Conservation (phyloP, 2,888 invertebrate genomes). For the Standfussiana lucernea region DNA sequence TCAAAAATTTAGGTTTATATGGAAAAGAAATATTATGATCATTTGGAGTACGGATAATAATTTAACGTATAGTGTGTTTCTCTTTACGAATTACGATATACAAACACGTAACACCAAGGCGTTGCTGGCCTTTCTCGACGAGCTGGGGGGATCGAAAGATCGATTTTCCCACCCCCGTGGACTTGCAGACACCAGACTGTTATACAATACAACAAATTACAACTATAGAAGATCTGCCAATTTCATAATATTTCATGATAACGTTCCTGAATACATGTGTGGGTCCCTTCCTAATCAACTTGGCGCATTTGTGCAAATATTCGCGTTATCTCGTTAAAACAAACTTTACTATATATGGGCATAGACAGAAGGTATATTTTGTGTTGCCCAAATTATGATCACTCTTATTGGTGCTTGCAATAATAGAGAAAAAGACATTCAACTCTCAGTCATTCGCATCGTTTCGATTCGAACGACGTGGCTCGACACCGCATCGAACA, state of each 20-base stretch:
- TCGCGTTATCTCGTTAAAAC: not conserved
- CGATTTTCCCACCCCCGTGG: too few species aligned
- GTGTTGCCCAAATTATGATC: not conserved
- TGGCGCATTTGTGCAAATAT: not conserved
- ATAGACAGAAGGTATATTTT: not conserved
- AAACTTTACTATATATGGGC: not conserved
- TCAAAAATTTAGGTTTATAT: constrained; percentile 26
- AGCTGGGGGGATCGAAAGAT: too few species aligned
- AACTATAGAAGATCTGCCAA: constrained; percentile 6
- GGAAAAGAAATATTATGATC: constrained; percentile 9
- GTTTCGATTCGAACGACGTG: too few species aligned
- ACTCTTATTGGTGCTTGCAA: not conserved
- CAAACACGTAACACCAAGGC: not conserved
- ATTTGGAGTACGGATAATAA: constrained; percentile 2
- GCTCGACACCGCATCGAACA: too few species aligned
- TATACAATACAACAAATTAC: too few species aligned
- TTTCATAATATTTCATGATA: not conserved
- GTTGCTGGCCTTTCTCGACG: too few species aligned
- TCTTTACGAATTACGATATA: not conserved
- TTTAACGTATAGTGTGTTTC: not conserved
- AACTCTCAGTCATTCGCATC: not conserved
- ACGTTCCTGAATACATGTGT: constrained; percentile 26
- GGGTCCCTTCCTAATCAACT: constrained; percentile 5
- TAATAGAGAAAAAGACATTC: not conserved
- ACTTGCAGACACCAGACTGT: too few species aligned